Conservation (phyloP, 2,113 vertebrate genomes). For the Chloebia gouldiae region DNA sequence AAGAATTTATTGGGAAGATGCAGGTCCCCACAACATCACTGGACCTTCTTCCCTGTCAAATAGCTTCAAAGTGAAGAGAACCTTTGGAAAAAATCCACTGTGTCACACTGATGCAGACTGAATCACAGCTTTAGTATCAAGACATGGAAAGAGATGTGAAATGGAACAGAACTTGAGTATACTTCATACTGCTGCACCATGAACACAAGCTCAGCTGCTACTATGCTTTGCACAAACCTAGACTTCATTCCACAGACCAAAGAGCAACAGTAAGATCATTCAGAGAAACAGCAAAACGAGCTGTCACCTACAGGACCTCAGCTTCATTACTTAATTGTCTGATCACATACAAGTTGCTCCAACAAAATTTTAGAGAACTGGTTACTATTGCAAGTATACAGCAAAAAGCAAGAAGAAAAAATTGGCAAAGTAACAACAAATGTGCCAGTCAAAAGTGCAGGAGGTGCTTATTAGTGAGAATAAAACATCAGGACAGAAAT, state of each 20-base stretch:
- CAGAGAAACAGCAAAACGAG: neutral
- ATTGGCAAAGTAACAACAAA: neutral
- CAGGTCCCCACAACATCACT: accelerated
- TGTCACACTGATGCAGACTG: neutral
- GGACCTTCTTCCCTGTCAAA: neutral
- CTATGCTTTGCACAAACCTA: neutral
- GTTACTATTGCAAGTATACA: neutral
- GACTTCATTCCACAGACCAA: neutral
- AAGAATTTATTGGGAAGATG: neutral
- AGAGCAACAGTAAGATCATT: neutral
- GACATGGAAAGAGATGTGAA: neutral
- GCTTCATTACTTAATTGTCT: neutral
- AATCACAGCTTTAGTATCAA: neutral
- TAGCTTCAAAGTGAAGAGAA: neutral
- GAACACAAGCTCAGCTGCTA: neutral
- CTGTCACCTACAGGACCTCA: neutral
- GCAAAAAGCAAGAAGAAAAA: neutral
- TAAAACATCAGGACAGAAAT: neutral
- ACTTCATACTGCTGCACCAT: neutral
- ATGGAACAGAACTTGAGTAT: neutral
- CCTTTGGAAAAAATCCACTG: neutral
- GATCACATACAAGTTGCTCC: neutral
- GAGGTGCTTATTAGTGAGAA: neutral
- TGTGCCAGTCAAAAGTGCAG: neutral
- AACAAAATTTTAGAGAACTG: neutral